These are phyloP conservation scores for Cyanoliseus patagonus DNA, from an alignment of 2,113 vertebrate genomes.

Conservation along the genomic window DNA sequence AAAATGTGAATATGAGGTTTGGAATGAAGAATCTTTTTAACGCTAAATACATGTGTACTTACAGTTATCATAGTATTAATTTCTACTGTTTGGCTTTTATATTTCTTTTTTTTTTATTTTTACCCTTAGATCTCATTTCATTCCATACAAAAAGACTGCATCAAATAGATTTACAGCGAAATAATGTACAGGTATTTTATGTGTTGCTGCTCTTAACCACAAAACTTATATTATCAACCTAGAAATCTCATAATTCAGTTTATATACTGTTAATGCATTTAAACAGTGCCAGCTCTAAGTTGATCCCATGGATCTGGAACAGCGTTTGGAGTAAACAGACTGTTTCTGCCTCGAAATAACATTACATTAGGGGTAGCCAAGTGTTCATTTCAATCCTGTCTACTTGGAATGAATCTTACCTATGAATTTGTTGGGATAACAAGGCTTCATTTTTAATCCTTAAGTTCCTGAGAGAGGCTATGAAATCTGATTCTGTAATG, in stretches of 20 bases:
- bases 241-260: not conserved
- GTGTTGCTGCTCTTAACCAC: not conserved
- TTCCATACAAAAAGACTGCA: not conserved
- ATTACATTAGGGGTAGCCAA: not conserved
- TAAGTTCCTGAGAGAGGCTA: not conserved
- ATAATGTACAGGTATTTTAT: not conserved
- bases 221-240: not conserved
- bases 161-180: not conserved
- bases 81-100: not conserved
- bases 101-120: not conserved
- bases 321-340: not conserved
- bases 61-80: not conserved
- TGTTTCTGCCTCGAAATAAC: not conserved
- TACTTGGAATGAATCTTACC: not conserved
- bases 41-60: not conserved
- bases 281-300: not conserved
- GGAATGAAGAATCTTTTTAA: not conserved
- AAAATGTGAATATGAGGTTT: not conserved
- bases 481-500: not conserved
- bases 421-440: not conserved
- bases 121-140: not conserved
- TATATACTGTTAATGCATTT: not conserved
- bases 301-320: not conserved
- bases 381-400: not conserved
- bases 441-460: not conserved